Evolutionary conservation across 2,888 invertebrate species (phyloP).

Genomic region (Morpho achilles): DNA sequence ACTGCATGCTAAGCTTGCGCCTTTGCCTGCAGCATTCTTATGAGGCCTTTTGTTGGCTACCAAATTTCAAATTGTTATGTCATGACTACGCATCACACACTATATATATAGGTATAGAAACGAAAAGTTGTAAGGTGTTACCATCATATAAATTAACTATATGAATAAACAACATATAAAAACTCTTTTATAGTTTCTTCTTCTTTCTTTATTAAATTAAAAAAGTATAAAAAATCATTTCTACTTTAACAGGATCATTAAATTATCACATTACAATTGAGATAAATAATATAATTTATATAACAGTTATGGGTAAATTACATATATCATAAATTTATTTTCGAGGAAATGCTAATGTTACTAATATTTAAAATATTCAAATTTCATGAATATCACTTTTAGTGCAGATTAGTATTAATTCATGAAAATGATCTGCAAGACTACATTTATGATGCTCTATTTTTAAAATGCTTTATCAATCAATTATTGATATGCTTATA

Average conservation of each 20-base stretch:
- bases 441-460: background rate
- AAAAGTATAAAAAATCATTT: conserved; percentile 17
- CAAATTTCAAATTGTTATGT: too few relatives aligned
- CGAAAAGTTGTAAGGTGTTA: too few relatives aligned
- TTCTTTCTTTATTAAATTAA: conserved; percentile 5
- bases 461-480: background rate
- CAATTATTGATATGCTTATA: background rate
- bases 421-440: too few relatives aligned
- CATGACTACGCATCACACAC: too few relatives aligned
- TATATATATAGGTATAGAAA: too few relatives aligned
- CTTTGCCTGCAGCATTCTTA: too few relatives aligned
- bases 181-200: background rate
- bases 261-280: conserved; percentile 16
- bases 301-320: background rate
- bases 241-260: background rate
- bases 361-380: background rate
- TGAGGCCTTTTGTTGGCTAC: too few relatives aligned
- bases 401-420: too few relatives aligned
- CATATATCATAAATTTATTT: conserved; percentile 22
- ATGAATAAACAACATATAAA: background rate
- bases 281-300: background rate
- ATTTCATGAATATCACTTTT: conserved; percentile 1
- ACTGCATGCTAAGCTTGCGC: too few relatives aligned
- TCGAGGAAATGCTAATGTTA: conserved; percentile 68
- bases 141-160: too few relatives aligned